These are phyloP conservation scores for Oscheius sp. DNA, from an alignment of 2,888 invertebrate genomes.

Conservation along the genomic window DNA sequence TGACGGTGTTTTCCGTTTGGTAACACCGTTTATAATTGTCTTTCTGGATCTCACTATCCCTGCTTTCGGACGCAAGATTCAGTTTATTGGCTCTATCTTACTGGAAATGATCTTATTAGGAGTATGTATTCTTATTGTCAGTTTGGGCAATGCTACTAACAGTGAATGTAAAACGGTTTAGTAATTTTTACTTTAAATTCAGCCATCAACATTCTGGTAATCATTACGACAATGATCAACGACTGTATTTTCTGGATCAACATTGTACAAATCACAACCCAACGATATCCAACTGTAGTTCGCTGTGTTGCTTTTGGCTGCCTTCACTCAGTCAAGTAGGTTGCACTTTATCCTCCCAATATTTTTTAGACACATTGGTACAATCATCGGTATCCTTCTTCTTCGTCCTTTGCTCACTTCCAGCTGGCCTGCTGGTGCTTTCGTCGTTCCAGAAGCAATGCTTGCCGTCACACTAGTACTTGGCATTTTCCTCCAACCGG, in stretches of 20 bases:
- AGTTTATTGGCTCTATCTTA: constrained; percentile 56
- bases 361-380: constrained; percentile 59
- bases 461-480: constrained; percentile 57
- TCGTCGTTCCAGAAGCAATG: constrained; percentile 60
- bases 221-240: constrained; percentile 61
- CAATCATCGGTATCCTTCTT: constrained; percentile 58
- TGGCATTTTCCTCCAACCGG: constrained; percentile 64
- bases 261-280: constrained; percentile 63
- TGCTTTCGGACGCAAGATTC: constrained; percentile 57
- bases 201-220: constrained; percentile 52
- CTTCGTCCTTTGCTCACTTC: constrained; percentile 58
- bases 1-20: constrained; percentile 62
- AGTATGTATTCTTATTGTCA: constrained; percentile 51
- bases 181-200: neutral
- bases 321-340: constrained; percentile 58
- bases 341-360: neutral
- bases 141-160: constrained; percentile 39
- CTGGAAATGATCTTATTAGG: constrained; percentile 50
- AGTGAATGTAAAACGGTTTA: constrained; percentile 12
- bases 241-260: constrained; percentile 67
- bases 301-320: constrained; percentile 66
- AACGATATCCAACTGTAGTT: constrained; percentile 66
- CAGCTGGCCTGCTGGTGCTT: constrained; percentile 52
- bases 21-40: constrained; percentile 60
- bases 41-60: constrained; percentile 59